Conservation (phyloP, 2,888 invertebrate genomes). For the Drosophila maculinotata region DNA sequence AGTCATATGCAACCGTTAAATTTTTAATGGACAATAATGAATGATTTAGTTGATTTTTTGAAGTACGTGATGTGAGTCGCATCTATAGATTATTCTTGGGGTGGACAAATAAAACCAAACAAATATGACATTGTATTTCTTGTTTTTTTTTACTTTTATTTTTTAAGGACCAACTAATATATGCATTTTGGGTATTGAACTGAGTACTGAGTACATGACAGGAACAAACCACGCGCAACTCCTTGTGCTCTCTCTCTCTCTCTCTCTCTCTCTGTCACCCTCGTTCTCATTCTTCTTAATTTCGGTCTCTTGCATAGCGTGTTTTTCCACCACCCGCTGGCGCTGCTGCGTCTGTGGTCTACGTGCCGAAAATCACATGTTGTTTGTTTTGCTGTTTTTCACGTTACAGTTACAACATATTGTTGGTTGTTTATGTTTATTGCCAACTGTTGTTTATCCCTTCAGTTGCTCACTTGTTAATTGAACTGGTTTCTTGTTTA, state of each 20-base stretch:
- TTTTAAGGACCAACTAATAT: background rate
- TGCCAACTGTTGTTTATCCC: conserved; percentile 3
- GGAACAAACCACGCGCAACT: conserved; percentile 35
- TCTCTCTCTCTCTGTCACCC: too few species aligned
- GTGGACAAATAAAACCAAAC: too few species aligned
- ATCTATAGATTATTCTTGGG: background rate
- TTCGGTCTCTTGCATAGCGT: conserved; percentile 28
- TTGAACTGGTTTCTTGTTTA: conserved; percentile 1
- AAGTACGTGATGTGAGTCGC: conserved; percentile 13
- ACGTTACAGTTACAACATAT: conserved; percentile 48
- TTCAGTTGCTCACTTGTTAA: conserved; percentile 8
- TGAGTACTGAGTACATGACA: background rate
- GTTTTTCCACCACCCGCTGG: conserved; percentile 61
- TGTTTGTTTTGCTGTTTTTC: conserved; percentile 69
- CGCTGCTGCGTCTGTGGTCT: conserved; percentile 60
- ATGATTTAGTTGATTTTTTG: background rate
- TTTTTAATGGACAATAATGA: background rate
- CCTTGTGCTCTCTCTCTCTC: conserved; percentile 14
- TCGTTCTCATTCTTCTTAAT: conserved; percentile 5
- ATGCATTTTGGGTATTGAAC: conserved; percentile 10
- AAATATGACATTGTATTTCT: conserved; percentile 2
- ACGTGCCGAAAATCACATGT: conserved; percentile 78
- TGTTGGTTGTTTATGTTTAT: conserved; percentile 20
- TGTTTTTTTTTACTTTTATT: conserved; percentile 2
- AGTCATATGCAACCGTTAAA: conserved; percentile 5